A percentile compares a stretch with the other conserved stretches of the same genome.
Conservation (phyloP, 2,797 vertebrate genomes). For the Florisuga fusca region DNA sequence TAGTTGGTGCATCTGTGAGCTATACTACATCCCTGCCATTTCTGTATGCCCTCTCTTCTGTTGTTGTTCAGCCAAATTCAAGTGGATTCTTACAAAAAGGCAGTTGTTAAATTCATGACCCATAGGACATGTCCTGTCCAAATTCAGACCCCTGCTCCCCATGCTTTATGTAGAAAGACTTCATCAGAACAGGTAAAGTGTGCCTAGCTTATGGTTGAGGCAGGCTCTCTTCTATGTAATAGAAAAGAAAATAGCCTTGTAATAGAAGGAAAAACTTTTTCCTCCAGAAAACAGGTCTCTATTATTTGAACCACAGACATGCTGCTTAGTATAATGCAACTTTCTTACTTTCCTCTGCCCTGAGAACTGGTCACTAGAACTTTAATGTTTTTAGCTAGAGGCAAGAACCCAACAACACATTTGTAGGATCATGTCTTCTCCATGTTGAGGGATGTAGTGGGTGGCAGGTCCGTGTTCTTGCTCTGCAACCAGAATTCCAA, state of each 20-base stretch:
- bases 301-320: not conserved
- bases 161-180: not conserved
- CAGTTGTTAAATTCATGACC: not conserved
- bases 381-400: not conserved
- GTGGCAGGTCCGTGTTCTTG: not conserved
- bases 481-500: not conserved
- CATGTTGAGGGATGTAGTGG: not conserved
- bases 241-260: not conserved
- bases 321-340: rapidly evolving
- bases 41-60: not conserved
- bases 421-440: not conserved
- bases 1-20: not conserved
- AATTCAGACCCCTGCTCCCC: not conserved
- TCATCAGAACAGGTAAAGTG: not conserved
- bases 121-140: not conserved
- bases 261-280: not conserved
- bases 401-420: not conserved
- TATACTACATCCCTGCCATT: not conserved
- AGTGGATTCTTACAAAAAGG: not conserved
- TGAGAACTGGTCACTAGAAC: not conserved
- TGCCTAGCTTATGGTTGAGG: not conserved
- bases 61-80: not conserved
- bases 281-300: not conserved
- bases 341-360: not conserved
- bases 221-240: not conserved